Evolutionary conservation across 2,888 invertebrate genomes (phyloP).

Genomic region (Parascotia fuliginaria): DNA sequence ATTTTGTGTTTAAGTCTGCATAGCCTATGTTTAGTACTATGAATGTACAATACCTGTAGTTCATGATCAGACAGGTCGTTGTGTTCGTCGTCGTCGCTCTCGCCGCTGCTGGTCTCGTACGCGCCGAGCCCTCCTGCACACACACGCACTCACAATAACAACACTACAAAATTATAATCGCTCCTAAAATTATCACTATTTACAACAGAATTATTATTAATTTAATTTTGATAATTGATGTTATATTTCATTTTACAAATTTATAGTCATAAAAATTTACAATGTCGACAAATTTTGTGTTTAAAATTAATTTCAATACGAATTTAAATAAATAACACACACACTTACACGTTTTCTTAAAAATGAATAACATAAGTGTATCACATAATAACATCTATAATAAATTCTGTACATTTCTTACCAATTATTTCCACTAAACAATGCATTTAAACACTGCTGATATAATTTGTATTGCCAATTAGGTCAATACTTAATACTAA

Average conservation of each 20-base stretch:
- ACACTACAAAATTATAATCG: too few species aligned
- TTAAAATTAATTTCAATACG: neutral
- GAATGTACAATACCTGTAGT: conserved; percentile 83
- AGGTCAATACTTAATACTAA: conserved; percentile 56
- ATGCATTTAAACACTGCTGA: conserved; percentile 56
- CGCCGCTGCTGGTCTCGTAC: conserved; percentile 91
- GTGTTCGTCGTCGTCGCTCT: conserved; percentile 75
- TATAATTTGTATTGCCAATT: conserved; percentile 58
- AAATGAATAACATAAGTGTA: conserved; percentile 25
- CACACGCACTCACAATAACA: conserved; percentile 38
- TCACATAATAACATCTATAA: conserved; percentile 55
- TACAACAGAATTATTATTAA: too few species aligned
- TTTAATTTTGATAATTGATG: too few species aligned
- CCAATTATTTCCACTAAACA: conserved; percentile 67
- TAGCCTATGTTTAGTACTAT: neutral
- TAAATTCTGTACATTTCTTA: conserved; percentile 68
- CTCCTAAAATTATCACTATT: too few species aligned
- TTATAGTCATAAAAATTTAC: too few species aligned
- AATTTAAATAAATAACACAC: conserved; percentile 19
- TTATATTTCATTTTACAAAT: too few species aligned
- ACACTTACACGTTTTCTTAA: conserved; percentile 17
- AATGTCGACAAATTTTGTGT: too few species aligned
- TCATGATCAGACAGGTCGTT: conserved; percentile 89
- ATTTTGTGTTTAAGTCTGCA: too few species aligned
- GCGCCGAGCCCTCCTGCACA: conserved; percentile 93